Percentiles rank a stretch among this genome's conserved stretches.
Conservation (phyloP, 2,797 vertebrate species). For the Pygocentrus nattereri region DNA sequence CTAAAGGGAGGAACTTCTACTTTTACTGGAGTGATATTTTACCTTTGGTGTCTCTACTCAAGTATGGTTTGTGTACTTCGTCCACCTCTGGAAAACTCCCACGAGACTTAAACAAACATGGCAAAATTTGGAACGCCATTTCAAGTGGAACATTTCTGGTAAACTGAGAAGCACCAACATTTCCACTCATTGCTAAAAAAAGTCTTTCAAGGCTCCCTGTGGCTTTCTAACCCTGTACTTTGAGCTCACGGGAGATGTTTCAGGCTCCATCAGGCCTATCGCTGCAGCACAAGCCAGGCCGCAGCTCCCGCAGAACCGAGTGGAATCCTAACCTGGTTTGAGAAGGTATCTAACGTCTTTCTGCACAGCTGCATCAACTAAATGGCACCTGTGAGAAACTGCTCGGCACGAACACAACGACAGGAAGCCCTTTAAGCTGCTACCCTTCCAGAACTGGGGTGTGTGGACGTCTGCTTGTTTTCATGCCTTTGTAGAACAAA, state of each 20-base stretch:
- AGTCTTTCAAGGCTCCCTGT: background rate
- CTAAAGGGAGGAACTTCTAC: too few relatives aligned
- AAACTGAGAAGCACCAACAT: background rate
- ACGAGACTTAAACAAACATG: background rate
- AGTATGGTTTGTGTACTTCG: too few relatives aligned
- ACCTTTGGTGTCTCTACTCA: too few relatives aligned
- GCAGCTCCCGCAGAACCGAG: background rate
- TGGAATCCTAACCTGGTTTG: constrained; percentile 72
- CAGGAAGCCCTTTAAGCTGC: constrained; percentile 77
- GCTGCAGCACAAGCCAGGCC: constrained; percentile 9
- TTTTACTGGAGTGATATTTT: too few relatives aligned
- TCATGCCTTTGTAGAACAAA: background rate
- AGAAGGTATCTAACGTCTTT: constrained; percentile 66
- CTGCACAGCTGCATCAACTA: constrained; percentile 71
- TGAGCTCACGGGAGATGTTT: constrained; percentile 26
- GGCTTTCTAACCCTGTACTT: background rate
- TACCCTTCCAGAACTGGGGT: constrained; percentile 55
- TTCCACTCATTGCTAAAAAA: constrained; percentile 28
- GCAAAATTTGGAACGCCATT: constrained; percentile 16
- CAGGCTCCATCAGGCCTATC: constrained; percentile 30
- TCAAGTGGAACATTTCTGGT: background rate
- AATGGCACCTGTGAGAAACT: constrained; percentile 75
- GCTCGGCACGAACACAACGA: constrained; percentile 77
- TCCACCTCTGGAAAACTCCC: too few relatives aligned
- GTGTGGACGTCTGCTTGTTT: constrained; percentile 22